Conservation (phyloP, 2,113 vertebrate genomes). For the Ornithorhynchus anatinus region DNA sequence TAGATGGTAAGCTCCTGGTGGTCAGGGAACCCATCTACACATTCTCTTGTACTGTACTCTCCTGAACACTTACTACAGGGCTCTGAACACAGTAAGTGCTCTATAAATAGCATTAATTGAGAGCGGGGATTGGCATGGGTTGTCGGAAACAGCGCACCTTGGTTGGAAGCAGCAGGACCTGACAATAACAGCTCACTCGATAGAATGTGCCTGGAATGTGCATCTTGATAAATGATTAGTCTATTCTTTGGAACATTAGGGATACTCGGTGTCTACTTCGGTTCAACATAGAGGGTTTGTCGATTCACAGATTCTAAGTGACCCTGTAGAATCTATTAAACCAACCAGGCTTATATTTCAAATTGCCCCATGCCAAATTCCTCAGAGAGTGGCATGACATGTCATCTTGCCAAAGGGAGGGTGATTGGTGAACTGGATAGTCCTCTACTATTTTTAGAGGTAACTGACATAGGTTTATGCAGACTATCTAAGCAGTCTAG, state of each 20-base stretch:
- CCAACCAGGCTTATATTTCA: background rate
- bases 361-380: conserved; percentile 17
- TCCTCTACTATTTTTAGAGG: conserved; percentile 22
- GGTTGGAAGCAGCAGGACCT: background rate
- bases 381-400: conserved; percentile 18
- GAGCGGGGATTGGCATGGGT: background rate
- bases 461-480: conserved; percentile 2
- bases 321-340: background rate
- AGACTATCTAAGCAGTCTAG: background rate
- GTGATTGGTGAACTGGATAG: background rate
- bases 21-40: too few species aligned
- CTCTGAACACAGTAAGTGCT: too few species aligned
- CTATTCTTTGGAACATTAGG: background rate
- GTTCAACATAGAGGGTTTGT: background rate
- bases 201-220: background rate
- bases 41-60: too few species aligned
- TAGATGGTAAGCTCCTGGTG: too few species aligned
- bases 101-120: too few species aligned
- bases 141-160: background rate
- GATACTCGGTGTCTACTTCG: background rate
- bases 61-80: too few species aligned
- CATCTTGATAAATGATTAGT: background rate
- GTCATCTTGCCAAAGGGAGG: conserved; percentile 30
- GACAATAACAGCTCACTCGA: background rate
- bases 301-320: conserved; percentile 13